These are phyloP conservation scores for Anguilla megastoma DNA, from an alignment of 2,797 vertebrate species.

Conservation along the genomic window DNA sequence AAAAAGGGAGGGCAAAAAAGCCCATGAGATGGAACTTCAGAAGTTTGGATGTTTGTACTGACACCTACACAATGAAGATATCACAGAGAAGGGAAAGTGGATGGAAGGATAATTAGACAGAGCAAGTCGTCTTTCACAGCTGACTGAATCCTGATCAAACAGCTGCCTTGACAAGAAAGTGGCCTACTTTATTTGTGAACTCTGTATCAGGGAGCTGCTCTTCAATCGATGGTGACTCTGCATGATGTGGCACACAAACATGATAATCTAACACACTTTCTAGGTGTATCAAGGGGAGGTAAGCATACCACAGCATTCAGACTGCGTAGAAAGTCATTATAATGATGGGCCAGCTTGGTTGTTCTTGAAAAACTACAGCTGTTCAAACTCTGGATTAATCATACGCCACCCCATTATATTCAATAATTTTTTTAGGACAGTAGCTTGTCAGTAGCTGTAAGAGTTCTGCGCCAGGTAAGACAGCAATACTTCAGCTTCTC, in stretches of 20 bases:
- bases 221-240: slow-evolving; percentile 20
- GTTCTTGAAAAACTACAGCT: neutral
- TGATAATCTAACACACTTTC: neutral
- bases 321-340: neutral
- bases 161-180: slow-evolving; percentile 37
- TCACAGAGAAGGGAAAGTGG: slow-evolving; percentile 40
- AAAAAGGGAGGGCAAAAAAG: neutral
- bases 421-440: neutral
- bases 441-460: neutral
- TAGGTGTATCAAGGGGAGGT: neutral
- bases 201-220: slow-evolving; percentile 16
- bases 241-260: slow-evolving; percentile 1
- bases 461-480: neutral
- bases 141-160: slow-evolving; percentile 51
- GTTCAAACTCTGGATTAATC: neutral
- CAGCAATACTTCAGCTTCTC: slow-evolving; percentile 2
- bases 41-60: slow-evolving; percentile 22
- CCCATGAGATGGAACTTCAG: slow-evolving; percentile 21
- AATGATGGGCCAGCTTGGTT: neutral
- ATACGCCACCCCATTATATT: neutral
- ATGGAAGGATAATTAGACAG: slow-evolving; percentile 55
- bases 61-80: slow-evolving; percentile 36
- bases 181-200: slow-evolving; percentile 49
- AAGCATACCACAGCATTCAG: neutral
- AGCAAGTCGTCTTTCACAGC: slow-evolving; percentile 46